Conservation (phyloP, 2,888 invertebrate genomes). For the Microctonus brassicae region DNA sequence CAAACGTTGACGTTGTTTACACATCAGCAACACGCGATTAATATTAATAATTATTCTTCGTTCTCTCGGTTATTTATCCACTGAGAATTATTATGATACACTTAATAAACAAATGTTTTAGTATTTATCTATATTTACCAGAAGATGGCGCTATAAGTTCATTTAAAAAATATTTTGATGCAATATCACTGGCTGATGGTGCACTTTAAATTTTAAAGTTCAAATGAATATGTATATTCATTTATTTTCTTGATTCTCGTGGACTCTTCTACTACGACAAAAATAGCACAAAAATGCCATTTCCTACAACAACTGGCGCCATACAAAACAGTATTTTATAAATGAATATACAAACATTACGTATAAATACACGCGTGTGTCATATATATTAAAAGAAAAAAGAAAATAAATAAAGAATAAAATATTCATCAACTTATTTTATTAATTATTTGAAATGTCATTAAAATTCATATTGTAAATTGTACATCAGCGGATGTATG, state of each 20-base stretch:
- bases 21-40: no score
- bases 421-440: conserved; percentile 9
- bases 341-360: neutral
- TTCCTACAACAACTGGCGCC: conserved; percentile 31
- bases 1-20: no score
- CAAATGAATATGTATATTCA: no score
- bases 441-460: conserved; percentile 28
- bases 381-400: neutral
- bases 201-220: no score
- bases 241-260: no score
- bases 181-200: neutral
- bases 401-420: neutral
- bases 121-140: neutral
- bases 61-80: conserved; percentile 34
- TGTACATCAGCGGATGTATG: conserved; percentile 17
- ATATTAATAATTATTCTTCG: no score
- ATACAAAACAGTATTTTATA: conserved; percentile 18
- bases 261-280: neutral
- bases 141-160: conserved; percentile 27
- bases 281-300: conserved; percentile 25
- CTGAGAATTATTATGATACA: conserved; percentile 19
- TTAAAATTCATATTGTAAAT: conserved; percentile 30
- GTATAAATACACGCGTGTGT: neutral
- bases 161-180: neutral
- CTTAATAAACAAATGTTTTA: no score